Conservation (phyloP, 2,888 invertebrate genomes). For the Scrobipalpa atriplicella region DNA sequence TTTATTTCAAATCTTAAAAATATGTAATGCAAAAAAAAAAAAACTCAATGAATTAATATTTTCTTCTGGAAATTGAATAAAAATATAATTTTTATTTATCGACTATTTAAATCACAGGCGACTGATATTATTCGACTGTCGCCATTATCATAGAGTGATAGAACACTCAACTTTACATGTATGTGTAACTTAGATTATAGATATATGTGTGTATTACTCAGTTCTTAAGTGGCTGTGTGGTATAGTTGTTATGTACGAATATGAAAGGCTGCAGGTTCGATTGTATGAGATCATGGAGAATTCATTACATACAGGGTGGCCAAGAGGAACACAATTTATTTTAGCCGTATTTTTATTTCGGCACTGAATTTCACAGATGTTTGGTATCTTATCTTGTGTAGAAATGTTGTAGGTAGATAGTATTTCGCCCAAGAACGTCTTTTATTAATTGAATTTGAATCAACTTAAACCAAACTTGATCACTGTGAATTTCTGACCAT, state of each 20-base stretch:
- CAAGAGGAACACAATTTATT: too few species aligned
- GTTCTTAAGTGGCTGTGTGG: slow-evolving; percentile 16
- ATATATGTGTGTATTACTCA: slow-evolving; percentile 9
- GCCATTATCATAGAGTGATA: slow-evolving; percentile 17
- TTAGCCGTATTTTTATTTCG: too few species aligned
- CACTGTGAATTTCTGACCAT: too few species aligned
- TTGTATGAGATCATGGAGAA: neutral
- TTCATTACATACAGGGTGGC: too few species aligned
- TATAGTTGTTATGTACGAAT: slow-evolving; percentile 45
- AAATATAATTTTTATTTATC: neutral
- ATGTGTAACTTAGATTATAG: slow-evolving; percentile 26
- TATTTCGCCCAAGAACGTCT: too few species aligned
- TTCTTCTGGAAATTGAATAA: neutral
- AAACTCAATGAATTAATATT: neutral
- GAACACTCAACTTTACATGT: slow-evolving; percentile 41
- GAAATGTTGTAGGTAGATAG: too few species aligned
- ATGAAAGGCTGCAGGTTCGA: neutral
- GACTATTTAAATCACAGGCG: slow-evolving; percentile 2
- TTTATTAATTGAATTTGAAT: too few species aligned
- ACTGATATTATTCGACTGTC: slow-evolving; percentile 16
- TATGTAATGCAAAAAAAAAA: too few species aligned
- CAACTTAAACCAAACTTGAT: too few species aligned
- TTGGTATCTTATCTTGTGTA: too few species aligned
- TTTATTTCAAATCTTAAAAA: neutral
- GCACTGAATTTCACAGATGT: too few species aligned